Evolutionary conservation across 2,888 invertebrate species (phyloP), one percentile per base, ranked within the genome.

Genomic region (Papilio gigon): DNA sequence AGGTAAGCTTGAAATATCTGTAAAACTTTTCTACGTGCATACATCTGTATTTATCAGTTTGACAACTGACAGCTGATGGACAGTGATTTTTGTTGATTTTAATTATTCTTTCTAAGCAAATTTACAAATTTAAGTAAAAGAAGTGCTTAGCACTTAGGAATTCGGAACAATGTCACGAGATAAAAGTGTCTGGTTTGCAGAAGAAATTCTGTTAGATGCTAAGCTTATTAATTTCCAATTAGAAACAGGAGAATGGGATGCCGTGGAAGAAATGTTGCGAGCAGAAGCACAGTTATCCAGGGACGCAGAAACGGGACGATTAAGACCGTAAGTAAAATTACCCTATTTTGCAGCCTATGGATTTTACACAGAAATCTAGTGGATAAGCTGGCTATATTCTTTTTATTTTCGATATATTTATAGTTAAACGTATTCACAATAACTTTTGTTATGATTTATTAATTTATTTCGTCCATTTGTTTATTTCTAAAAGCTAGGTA

Each of bases 181-280:
- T 81, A 92, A 92, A 85, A 92, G 91, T 75, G 92, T 92, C 47
- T 92, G 92, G 92, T 92, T 92, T 73, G 92, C 91, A 6, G 92
- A 92, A 79, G 92, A 93, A 76, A 92, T 93, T 74, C 77, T 92
- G 61, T 78, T 93, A 70, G 92, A 92, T 78, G 92, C 92, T 9
- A 92, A 92, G 77, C 81, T 92, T 59, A 92, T 93, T 44, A 92
- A 93, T 77, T 90, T 86, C 65, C 92, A 92, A 77, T 76, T 93
- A 72, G 92, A 92, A 77, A 86, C 90, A 0, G 92, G 92, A 78
- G 92, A 93, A 86, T 92, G 91, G 90, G 89, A 90, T 65, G 89
- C 91, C 33, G 90, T 93, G 1, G 92, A 92, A 73, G 92, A 92
- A 83, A 91, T 92, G 90, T 80, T 93, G 71, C 87, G 92, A 63